Percentiles rank a stretch among this genome's conserved stretches.
These are phyloP conservation scores for Margaritifera margaritifera DNA, from an alignment of 2,888 invertebrate genomes.

Conservation along the genomic window DNA sequence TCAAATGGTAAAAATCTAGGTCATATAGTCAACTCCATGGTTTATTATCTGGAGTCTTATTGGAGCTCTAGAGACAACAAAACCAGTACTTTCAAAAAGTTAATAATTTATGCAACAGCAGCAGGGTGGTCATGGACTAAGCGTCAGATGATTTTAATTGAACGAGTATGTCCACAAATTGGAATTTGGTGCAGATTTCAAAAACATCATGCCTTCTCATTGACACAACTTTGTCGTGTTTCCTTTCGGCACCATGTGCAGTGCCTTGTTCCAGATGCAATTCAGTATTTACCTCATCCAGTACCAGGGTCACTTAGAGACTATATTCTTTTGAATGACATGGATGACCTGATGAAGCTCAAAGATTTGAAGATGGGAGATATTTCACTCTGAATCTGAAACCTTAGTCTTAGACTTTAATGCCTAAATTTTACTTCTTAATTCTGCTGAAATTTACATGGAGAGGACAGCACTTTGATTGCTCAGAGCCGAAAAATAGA, in stretches of 20 bases:
- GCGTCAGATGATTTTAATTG: constrained; percentile 43
- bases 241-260: constrained; percentile 36
- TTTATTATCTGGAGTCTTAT: constrained; percentile 58
- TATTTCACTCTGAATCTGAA: constrained; percentile 12
- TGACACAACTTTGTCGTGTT: constrained; percentile 45
- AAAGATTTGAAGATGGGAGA: constrained; percentile 20
- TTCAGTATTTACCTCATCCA: constrained; percentile 33
- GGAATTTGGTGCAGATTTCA: constrained; percentile 48
- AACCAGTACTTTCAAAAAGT: constrained; percentile 37
- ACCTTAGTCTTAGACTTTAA: too few relatives aligned
- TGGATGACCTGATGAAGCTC: constrained; percentile 40
- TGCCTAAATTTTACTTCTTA: too few relatives aligned
- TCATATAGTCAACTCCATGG: constrained; percentile 47
- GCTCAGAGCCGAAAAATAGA: not conserved
- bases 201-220: constrained; percentile 34
- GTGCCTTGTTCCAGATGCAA: constrained; percentile 32
- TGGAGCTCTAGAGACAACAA: constrained; percentile 48
- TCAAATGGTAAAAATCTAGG: constrained; percentile 34
- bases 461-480: not conserved
- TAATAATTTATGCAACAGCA: constrained; percentile 52
- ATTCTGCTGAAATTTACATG: too few relatives aligned
- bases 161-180: constrained; percentile 39
- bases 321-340: constrained; percentile 52
- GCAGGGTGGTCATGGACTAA: constrained; percentile 56
- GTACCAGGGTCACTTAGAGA: constrained; percentile 47